phyloP scores from a whole-genome alignment of 2,888 invertebrate species.

The Drosophila tripunctata region DNA sequence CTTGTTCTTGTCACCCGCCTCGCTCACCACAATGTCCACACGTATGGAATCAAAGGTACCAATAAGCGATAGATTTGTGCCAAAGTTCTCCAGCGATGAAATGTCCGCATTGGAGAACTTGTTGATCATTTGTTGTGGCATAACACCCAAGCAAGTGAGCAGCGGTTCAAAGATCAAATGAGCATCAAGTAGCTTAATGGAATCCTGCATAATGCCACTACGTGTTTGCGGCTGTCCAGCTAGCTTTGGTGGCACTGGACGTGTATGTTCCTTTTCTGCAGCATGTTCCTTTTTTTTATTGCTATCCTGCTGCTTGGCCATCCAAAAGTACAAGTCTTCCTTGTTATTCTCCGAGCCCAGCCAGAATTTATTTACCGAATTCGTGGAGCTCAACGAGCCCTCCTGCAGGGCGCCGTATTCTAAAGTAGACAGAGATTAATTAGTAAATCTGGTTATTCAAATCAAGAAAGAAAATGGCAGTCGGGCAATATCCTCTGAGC shows the following conservation, averaged over 20 bases:
- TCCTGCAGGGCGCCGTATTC: conserved; percentile 91
- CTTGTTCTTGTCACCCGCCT: conserved; percentile 87
- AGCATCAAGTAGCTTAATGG: conserved; percentile 93
- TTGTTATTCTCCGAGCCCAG: conserved; percentile 86
- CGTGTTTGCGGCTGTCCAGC: conserved; percentile 85
- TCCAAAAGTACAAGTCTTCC: conserved; percentile 98
- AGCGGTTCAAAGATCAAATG: conserved; percentile 97
- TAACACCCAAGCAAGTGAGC: conserved; percentile 94
- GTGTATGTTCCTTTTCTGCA: conserved; percentile 85
- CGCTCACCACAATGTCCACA: conserved; percentile 97
- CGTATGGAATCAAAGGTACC: conserved; percentile 94
- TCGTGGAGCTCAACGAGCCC: conserved; percentile 88
- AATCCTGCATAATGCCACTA: conserved; percentile 92
- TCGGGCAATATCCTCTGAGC: no score
- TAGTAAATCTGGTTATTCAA: no score
- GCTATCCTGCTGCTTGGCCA: conserved; percentile 93
- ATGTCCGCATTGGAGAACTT: conserved; percentile 85
- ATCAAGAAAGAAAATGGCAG: no score
- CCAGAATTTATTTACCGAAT: conserved; percentile 83
- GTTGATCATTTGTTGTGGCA: conserved; percentile 91
- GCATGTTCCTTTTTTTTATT: conserved; percentile 80
- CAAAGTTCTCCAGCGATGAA: conserved; percentile 93
- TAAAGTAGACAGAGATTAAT: conserved; percentile 66
- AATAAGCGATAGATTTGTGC: conserved; percentile 92
- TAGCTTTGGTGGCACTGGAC: conserved; percentile 85